Base-by-base conservation (phyloP, 92 coral and sea anemone species). In the Actinernus sp. region DNA sequence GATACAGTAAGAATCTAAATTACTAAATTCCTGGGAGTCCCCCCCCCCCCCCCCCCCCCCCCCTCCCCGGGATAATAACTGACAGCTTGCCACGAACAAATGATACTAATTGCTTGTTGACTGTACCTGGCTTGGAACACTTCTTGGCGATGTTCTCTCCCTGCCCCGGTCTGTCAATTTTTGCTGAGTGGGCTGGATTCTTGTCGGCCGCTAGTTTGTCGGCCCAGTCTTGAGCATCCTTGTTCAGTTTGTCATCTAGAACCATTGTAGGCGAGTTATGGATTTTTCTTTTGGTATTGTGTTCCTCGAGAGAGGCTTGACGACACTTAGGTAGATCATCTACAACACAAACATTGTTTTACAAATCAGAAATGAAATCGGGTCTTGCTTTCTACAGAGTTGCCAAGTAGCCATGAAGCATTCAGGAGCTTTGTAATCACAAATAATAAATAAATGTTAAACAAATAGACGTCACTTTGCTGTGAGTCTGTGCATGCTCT, bases 171-270 rank as follows among this genome's bases (percentile, higher is more conserved):
- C 52, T 45, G 10, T 12, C 19, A 23, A 9, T 45, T 5, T 4
- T 45, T 8, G 52, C 21, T 5, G 52, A 45, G 52, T 45, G 52
- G 11, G 5, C 19, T 6, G 52, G 52, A 18, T 7, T 45, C 21
- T 45, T 45, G 52, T 45, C 52, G 19, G 4, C 21, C 18, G 52
- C 52, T 45, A 45, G 10, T 17, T 7, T 17, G 5, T 12, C 19
- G 19, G 52, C 52, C 52, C 52, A 45, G 21, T 8, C 52, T 23
- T 45, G 52, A 8, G 52, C 52, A 5, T 45, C 52, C 21, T 45
- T 8, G 52, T 45, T 45, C 6, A 45, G 52, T 17, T 7, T 17
- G 5, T 8, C 17, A 18, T 45, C 52, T 8, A 6, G 8, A 5
- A 18, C 22, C 52, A 45, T 6, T 4, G 52, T 5, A 45, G 52